phyloP scores from a whole-genome alignment of 2,113 vertebrate species.

The Accipiter virgatus region DNA sequence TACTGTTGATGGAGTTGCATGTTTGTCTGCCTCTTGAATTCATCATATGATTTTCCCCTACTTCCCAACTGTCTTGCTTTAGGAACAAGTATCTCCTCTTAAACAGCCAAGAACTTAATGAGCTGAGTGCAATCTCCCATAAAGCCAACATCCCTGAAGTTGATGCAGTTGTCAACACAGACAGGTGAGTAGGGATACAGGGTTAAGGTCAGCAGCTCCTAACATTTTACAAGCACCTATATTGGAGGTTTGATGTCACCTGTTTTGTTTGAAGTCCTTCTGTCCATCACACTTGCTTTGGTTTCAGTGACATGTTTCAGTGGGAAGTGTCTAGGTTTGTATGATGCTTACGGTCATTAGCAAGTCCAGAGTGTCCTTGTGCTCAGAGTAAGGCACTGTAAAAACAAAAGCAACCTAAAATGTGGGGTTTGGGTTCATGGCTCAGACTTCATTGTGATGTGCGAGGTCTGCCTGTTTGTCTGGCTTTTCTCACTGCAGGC shows the following conservation, averaged over 20 bases:
- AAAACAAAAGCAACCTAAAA: not conserved
- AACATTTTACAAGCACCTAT: not conserved
- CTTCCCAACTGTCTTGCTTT: not conserved
- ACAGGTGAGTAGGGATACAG: constrained; percentile 74
- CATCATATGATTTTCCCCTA: not conserved
- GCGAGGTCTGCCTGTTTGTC: not conserved
- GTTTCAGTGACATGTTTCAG: not conserved
- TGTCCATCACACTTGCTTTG: not conserved
- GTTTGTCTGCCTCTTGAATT: not conserved
- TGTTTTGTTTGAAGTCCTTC: not conserved
- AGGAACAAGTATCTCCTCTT: constrained; percentile 98
- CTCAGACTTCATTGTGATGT: not conserved
- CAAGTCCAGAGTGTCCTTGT: not conserved
- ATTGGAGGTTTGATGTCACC: not conserved
- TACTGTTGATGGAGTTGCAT: not conserved
- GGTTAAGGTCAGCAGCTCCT: not conserved
- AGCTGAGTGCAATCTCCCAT: constrained; percentile 94
- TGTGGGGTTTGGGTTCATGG: not conserved
- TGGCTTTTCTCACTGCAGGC: not conserved
- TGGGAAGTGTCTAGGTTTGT: not conserved
- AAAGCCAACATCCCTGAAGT: constrained; percentile 98
- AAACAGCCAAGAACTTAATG: constrained; percentile 94
- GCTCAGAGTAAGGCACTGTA: not conserved
- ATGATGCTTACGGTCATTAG: not conserved
- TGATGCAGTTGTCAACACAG: constrained; percentile 95